Evolutionary conservation across 64 coral and sea anemone species (phyloP), one percentile per base, ranked within the genome.

Genomic region (Platygyra sinensis): DNA sequence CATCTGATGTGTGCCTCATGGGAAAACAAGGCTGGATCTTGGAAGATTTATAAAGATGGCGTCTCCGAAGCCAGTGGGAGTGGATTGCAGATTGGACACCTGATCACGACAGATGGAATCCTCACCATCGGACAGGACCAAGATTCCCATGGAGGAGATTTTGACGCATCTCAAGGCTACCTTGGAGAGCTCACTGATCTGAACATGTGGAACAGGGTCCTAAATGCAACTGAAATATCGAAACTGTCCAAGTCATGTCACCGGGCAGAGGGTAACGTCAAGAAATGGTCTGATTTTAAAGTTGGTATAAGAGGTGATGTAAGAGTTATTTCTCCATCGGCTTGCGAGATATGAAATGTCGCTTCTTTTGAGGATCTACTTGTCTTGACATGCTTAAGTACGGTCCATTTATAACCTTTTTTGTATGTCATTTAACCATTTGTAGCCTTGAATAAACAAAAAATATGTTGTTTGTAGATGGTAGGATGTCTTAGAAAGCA

Each of bases 11-110:
- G 39, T 5, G 39, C 39, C 5, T 46, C 39, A 46, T 91, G 90
- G 81, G 60, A 74, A 14, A 86, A 62, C 73, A 49, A 29, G 19
- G 73, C 73, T 87, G 90, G 82, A 24, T 78, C 31, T 25, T 86
- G 80, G 81, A 29, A 62, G 25, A 22, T 91, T 8, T 91, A 91
- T 72, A 91, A 86, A 67, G 80, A 91, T 28, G 90, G 90, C 29
- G 19, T 6, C 8, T 12, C n/a, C 3, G 28, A 39, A 65, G n/a
- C 46, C 16, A 38, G 18, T 65, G 81, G 80, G 17, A 60, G 15
- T 29, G 31, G 72, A 24, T 24, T 74, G 19, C 31, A 62, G 16
- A 46, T 16, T 78, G 75, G 75, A 42, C 20, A 89, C 20, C 31
- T 24, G 11, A 80, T 69, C 0, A 46, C 20, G 20, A 67, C 74